phyloP scores from a whole-genome alignment of 1,140 invertebrate species.

The Apis cerana region DNA sequence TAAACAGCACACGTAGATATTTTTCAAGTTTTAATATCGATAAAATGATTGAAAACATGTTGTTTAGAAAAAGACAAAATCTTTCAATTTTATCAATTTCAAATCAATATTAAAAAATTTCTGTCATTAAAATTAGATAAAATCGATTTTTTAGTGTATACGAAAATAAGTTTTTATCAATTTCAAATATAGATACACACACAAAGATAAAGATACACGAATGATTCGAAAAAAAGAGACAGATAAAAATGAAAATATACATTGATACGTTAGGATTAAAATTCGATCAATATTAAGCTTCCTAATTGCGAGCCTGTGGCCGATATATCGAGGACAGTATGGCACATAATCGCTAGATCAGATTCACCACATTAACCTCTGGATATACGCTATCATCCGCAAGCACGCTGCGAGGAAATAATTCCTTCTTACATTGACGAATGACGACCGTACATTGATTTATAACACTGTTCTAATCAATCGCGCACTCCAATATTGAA shows the following conservation, averaged over 20 bases:
- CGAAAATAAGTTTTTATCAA: not conserved
- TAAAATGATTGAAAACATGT: too few species aligned
- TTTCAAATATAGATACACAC: not conserved
- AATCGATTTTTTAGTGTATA: not conserved
- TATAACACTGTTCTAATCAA: not conserved
- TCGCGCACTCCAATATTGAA: not conserved
- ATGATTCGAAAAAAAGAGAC: not conserved
- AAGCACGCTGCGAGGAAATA: not conserved
- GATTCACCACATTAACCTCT: conserved; percentile 18
- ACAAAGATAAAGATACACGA: not conserved
- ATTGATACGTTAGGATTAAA: not conserved
- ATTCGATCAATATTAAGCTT: not conserved
- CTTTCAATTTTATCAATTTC: too few species aligned
- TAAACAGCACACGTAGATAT: too few species aligned
- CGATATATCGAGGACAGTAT: conserved; percentile 45
- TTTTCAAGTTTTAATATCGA: too few species aligned
- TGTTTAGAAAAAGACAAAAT: too few species aligned
- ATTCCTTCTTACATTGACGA: not conserved
- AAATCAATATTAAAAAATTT: not conserved
- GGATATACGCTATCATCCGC: not conserved
- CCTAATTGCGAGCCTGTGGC: conserved; percentile 48
- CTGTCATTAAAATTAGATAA: too few species aligned
- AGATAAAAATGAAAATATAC: not conserved
- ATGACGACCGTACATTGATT: not conserved
- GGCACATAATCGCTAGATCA: conserved; percentile 32